Evolutionary conservation across 2,888 invertebrate species (phyloP), one percentile per base, ranked within the genome.

Genomic region (Petrolisthes manimaculis): DNA sequence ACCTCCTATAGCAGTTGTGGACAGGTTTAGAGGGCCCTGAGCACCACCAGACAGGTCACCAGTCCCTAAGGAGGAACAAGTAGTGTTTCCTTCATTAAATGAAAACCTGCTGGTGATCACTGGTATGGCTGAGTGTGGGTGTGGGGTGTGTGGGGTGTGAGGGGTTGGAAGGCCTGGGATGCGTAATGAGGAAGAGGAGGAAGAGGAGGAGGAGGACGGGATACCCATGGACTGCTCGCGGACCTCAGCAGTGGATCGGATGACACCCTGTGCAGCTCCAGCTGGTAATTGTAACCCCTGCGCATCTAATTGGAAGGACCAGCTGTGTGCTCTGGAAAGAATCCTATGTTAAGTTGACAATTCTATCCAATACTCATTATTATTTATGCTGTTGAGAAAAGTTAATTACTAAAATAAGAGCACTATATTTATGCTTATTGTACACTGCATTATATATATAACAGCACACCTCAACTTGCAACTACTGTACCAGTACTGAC

Each of bases 51-150:
- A 86, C 81, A 86, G 80, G 21, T 77, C 86, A 12, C 86, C 86
- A 51, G 86, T 51, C 24, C 86, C 86, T n/a, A 86, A 53, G 84
- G 91, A 84, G 37, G 79, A 71, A 75, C 61, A 4, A 87, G 67
- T 79, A n/a, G 89, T 75, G 18, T 74, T 69, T 54, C 84, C 84
- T 71, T 89, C 90, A 74, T 86, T 86, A 69, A 90, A 90, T 55
- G 83, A 86, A 74, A 90, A 90, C 21, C 88, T 86, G 55, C 90
- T 90, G 67, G 90, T 90, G n/a, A 90, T 88, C 24, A 90, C 91
- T 21, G 91, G 91, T 55, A 91, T 91, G 14, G 91, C 91, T 4
- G 91, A 91, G 78, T 90, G 90, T 9, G 90, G 90, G 75, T 88
- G 89, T 24, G 90, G 90, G 21, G 89, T 90, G 80, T 90, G 90